phyloP scores from a whole-genome alignment of 1,140 invertebrate species.

The Zophobas atratus region DNA sequence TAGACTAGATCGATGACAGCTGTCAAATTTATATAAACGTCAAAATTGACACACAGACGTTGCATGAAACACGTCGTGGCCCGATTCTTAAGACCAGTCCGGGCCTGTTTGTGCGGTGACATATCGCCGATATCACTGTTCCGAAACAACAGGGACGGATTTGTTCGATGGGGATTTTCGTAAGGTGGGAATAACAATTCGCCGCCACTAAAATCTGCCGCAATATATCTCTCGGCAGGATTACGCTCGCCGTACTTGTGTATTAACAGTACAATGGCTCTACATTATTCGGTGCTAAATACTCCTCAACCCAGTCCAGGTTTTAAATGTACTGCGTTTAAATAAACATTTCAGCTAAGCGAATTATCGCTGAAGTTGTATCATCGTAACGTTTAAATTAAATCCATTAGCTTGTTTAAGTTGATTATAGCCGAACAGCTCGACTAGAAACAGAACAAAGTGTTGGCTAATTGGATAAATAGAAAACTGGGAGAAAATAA shows the following conservation, averaged over 20 bases:
- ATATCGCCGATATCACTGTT: slow-evolving; percentile 11
- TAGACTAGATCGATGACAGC: too few relatives aligned
- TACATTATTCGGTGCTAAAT: slow-evolving; percentile 49
- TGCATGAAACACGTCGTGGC: too few relatives aligned
- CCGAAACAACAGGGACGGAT: neutral
- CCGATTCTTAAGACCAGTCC: neutral
- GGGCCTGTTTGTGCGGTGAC: neutral
- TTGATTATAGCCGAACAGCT: neutral
- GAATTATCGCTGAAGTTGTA: neutral
- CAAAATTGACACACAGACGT: too few relatives aligned
- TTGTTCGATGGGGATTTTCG: slow-evolving; percentile 1
- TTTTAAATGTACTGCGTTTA: slow-evolving; percentile 33
- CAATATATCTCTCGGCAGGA: slow-evolving; percentile 49
- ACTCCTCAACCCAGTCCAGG: slow-evolving; percentile 25
- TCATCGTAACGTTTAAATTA: neutral
- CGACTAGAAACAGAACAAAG: neutral
- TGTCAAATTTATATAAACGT: too few relatives aligned
- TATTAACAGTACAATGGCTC: slow-evolving; percentile 48
- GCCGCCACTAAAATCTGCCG: slow-evolving; percentile 32
- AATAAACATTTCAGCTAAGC: slow-evolving; percentile 35
- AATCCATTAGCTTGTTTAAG: neutral
- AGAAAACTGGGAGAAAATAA: too few relatives aligned
- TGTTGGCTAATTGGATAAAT: too few relatives aligned
- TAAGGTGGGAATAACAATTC: slow-evolving; percentile 50
- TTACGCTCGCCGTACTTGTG: slow-evolving; percentile 49